Conservation (phyloP, 1,140 invertebrate genomes). For the Prorops nasuta region DNA sequence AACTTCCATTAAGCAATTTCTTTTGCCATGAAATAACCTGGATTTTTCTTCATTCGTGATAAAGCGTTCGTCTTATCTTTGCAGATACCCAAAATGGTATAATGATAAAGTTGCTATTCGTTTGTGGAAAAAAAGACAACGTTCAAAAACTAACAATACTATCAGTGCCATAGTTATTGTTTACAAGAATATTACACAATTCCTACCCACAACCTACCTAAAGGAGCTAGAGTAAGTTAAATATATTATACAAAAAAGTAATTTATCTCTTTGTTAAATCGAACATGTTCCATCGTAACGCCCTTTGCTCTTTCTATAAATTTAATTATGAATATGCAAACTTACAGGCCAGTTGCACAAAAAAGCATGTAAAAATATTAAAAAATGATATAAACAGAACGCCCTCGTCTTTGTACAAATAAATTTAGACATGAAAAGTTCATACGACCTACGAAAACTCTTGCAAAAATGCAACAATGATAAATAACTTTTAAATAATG, state of each 20-base stretch:
- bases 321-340: too few species aligned
- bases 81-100: constrained; percentile 55
- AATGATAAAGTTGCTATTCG: constrained; percentile 47
- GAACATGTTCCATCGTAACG: too few species aligned
- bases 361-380: too few species aligned
- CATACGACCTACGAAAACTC: too few species aligned
- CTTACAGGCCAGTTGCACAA: too few species aligned
- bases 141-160: constrained; percentile 28
- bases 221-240: constrained; percentile 57
- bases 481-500: neutral
- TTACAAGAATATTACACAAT: constrained; percentile 57
- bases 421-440: too few species aligned
- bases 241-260: neutral
- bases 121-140: constrained; percentile 34
- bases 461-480: too few species aligned
- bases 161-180: constrained; percentile 50
- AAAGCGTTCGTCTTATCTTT: constrained; percentile 10
- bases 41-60: neutral
- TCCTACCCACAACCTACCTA: constrained; percentile 55
- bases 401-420: too few species aligned
- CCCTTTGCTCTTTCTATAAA: too few species aligned
- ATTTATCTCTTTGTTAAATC: too few species aligned
- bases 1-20: constrained; percentile 23
- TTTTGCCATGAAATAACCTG: neutral
- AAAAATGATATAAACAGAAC: too few species aligned